phyloP scores from a whole-genome alignment of 2,113 vertebrate species.

The Mirounga angustirostris region DNA sequence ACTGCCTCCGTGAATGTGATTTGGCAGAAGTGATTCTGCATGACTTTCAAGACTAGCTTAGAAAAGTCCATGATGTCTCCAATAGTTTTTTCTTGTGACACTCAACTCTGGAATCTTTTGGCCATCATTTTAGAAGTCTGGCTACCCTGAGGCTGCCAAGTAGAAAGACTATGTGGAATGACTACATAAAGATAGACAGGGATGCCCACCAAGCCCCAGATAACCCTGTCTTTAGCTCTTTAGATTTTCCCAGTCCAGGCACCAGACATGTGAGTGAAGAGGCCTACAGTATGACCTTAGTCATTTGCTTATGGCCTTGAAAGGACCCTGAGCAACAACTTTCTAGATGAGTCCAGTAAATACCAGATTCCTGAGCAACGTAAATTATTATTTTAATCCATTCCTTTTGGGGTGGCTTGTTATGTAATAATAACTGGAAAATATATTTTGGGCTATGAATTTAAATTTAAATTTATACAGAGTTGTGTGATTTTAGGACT shows the following conservation, averaged over 20 bases:
- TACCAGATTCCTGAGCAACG: background rate
- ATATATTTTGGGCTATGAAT: background rate
- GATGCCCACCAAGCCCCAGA: background rate
- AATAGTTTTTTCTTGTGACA: background rate
- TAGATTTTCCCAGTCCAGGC: background rate
- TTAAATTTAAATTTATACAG: background rate
- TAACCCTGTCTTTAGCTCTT: background rate
- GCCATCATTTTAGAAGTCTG: background rate
- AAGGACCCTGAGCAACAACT: background rate
- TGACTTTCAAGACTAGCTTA: background rate
- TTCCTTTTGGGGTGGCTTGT: background rate
- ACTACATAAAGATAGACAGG: background rate
- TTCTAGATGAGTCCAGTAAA: background rate
- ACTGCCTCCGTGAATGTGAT: background rate
- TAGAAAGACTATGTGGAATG: background rate
- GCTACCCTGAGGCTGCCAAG: background rate
- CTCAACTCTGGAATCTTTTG: background rate
- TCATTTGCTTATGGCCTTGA: background rate
- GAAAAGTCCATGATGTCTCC: background rate
- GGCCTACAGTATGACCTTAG: background rate
- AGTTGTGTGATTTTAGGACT: background rate
- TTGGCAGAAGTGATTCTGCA: background rate
- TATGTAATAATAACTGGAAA: background rate
- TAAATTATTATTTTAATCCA: background rate
- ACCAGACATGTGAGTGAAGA: background rate